Percentiles rank a stretch among this genome's conserved stretches.
Evolutionary conservation across 1,140 invertebrate genomes (phyloP).

Genomic region (Listronotus oregonensis): DNA sequence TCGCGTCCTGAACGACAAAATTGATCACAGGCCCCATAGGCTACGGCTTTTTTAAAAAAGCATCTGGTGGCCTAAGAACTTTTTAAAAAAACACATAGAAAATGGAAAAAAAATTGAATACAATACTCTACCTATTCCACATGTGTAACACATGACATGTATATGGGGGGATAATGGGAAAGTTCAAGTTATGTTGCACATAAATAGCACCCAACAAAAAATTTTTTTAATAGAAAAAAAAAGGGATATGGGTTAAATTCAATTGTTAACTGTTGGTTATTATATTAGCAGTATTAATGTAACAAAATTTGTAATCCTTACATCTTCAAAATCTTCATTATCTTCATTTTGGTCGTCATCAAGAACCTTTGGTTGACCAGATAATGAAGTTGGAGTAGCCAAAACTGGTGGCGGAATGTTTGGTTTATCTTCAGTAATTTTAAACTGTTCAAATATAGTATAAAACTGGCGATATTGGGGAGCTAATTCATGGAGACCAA

Average conservation of each 20-base stretch:
- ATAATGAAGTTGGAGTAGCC: conserved; percentile 55
- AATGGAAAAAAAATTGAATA: too few species aligned
- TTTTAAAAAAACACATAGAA: too few species aligned
- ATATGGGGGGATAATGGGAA: too few species aligned
- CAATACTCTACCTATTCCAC: too few species aligned
- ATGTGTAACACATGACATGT: too few species aligned
- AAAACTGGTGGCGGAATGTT: conserved; percentile 55
- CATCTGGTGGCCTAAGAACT: too few species aligned
- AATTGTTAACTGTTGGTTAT: background rate
- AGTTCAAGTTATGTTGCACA: too few species aligned
- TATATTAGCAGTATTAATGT: background rate
- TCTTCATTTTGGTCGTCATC: conserved; percentile 68
- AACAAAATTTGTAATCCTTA: conserved; percentile 47
- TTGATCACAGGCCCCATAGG: too few species aligned
- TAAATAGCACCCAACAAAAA: background rate
- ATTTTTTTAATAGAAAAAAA: background rate
- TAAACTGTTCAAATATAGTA: conserved; percentile 86
- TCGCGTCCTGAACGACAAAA: too few species aligned
- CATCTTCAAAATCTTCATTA: conserved; percentile 69
- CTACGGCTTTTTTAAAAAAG: too few species aligned
- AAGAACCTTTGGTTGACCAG: conserved; percentile 55
- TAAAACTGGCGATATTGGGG: conserved; percentile 87
- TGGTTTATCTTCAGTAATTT: conserved; percentile 70
- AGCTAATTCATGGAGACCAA: conserved; percentile 78
- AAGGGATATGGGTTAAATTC: background rate